A percentile compares a stretch with the other conserved stretches of the same genome.
Conservation (phyloP, 2,113 vertebrate genomes). For the Malurus alboscapulatus region DNA sequence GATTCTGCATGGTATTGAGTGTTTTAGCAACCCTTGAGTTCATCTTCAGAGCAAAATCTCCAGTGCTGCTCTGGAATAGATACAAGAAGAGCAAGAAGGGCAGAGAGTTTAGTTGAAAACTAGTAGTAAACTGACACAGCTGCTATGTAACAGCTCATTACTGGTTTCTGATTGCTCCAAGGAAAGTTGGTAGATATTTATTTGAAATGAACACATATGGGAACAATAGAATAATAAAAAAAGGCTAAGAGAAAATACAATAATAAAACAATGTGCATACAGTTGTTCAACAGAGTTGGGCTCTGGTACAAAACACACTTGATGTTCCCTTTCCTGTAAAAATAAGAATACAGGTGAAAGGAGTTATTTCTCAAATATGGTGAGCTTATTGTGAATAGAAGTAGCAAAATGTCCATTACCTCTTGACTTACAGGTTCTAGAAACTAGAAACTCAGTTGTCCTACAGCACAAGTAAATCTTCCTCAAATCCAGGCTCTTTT, state of each 20-base stretch:
- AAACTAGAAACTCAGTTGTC: not conserved
- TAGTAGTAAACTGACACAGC: conserved; percentile 7
- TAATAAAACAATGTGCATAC: not conserved
- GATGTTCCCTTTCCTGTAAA: not conserved
- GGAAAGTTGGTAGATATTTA: not conserved
- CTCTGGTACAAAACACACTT: not conserved
- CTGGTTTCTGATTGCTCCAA: conserved; percentile 2
- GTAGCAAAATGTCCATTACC: not conserved
- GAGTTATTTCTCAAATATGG: not conserved
- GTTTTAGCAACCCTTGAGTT: not conserved
- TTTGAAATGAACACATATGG: not conserved
- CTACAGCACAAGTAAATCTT: not conserved
- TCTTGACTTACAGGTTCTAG: not conserved
- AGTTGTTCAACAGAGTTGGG: not conserved
- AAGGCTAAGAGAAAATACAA: not conserved
- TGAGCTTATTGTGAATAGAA: not conserved
- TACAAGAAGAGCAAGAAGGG: not conserved
- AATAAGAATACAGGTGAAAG: not conserved
- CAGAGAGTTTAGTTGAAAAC: not conserved
- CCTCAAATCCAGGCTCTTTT: not conserved
- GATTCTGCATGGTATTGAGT: not conserved
- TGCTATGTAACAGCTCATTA: not conserved
- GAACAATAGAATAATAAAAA: not conserved
- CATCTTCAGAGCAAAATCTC: not conserved
- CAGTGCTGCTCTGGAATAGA: not conserved